Conservation (phyloP, 2,797 vertebrate species). For the Anableps anableps region DNA sequence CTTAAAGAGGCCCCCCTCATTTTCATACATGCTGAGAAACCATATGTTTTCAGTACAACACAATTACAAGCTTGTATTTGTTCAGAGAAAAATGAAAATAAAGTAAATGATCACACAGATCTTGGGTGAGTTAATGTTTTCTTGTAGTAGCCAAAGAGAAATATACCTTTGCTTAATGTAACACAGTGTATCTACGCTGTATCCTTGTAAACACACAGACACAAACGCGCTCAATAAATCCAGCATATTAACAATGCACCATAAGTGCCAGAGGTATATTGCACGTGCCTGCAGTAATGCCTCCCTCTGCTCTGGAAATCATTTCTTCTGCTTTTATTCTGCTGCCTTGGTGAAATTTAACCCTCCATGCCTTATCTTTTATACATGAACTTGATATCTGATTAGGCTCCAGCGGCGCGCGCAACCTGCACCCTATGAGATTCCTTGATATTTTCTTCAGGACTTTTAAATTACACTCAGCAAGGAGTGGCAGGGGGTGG, state of each 20-base stretch:
- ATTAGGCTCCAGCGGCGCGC: conserved; percentile 36
- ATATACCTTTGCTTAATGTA: conserved; percentile 17
- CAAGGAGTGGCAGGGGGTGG: conserved; percentile 6
- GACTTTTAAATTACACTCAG: conserved; percentile 31
- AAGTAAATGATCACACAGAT: background rate
- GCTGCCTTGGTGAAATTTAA: conserved; percentile 49
- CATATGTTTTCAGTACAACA: conserved; percentile 12
- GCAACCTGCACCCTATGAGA: conserved; percentile 35
- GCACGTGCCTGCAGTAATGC: conserved; percentile 21
- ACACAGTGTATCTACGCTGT: conserved; percentile 18
- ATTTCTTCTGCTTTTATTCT: conserved; percentile 40
- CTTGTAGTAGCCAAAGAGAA: conserved; percentile 16
- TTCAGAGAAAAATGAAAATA: background rate
- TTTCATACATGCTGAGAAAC: conserved; percentile 30
- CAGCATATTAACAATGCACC: conserved; percentile 44
- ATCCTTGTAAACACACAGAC: conserved; percentile 20
- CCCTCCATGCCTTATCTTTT: conserved; percentile 65
- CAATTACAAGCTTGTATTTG: background rate
- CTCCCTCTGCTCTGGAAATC: conserved; percentile 40
- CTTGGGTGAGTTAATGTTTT: conserved; percentile 12
- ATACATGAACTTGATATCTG: conserved; percentile 68
- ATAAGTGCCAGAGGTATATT: conserved; percentile 33
- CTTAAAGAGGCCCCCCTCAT: conserved; percentile 32
- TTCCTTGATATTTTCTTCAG: conserved; percentile 47
- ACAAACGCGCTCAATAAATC: conserved; percentile 26